Percentiles rank a stretch among this genome's conserved stretches.
These are phyloP conservation scores for Heliconius congener DNA, from an alignment of 1,140 invertebrate species.

Conservation along the genomic window DNA sequence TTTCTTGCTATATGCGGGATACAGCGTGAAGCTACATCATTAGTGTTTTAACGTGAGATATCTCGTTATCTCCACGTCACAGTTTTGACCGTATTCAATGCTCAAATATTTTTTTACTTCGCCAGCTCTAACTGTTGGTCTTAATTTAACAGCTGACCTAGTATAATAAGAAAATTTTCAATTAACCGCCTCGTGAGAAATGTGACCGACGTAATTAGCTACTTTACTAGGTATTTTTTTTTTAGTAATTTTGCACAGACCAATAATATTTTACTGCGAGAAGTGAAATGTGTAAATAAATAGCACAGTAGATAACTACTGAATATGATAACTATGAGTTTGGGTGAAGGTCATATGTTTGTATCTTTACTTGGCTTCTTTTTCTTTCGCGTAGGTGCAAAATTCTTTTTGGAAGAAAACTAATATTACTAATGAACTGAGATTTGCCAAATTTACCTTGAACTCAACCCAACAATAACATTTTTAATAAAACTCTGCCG, in stretches of 20 bases:
- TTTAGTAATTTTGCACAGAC: not conserved
- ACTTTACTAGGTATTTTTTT: not conserved
- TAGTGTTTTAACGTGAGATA: not conserved
- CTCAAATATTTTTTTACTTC: conserved; percentile 23
- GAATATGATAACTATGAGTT: not conserved
- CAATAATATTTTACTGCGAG: not conserved
- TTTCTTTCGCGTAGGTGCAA: not conserved
- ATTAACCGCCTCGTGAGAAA: conserved; percentile 29
- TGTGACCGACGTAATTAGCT: conserved; percentile 27
- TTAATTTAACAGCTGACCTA: conserved; percentile 32
- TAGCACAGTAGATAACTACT: not conserved
- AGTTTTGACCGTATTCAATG: not conserved
- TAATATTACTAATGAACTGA: too few relatives aligned
- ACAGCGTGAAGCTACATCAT: not conserved
- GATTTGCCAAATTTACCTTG: too few relatives aligned
- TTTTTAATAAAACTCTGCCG: too few relatives aligned
- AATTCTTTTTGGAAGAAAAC: too few relatives aligned
- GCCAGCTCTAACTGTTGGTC: conserved; percentile 27
- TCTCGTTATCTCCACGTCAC: not conserved
- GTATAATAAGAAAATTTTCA: conserved; percentile 29
- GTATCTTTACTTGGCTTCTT: not conserved
- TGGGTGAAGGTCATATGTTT: not conserved
- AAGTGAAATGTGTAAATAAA: not conserved
- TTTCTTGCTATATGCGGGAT: too few relatives aligned
- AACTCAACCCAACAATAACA: too few relatives aligned